Evolutionary conservation across 1,140 invertebrate genomes (phyloP).

Genomic region (Eulimnadia texana): DNA sequence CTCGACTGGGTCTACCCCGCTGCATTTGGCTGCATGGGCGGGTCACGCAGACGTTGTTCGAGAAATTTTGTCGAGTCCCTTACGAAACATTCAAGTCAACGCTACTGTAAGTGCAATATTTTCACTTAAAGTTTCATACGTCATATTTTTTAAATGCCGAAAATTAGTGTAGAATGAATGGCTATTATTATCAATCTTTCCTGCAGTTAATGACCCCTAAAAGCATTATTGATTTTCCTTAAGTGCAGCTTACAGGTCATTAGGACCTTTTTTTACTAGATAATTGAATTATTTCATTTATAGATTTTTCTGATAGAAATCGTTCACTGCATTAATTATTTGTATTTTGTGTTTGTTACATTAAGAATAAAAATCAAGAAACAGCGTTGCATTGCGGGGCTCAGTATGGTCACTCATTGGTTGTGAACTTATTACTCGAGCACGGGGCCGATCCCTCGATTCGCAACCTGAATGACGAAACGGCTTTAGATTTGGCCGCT

Average conservation of each 20-base stretch:
- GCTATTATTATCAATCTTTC: too few species aligned
- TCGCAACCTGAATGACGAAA: conserved; percentile 75
- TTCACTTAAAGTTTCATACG: conserved; percentile 16
- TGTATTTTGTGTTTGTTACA: not conserved
- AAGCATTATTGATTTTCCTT: too few species aligned
- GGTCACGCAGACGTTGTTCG: conserved; percentile 69
- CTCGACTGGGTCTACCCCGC: conserved; percentile 64
- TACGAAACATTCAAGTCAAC: conserved; percentile 62
- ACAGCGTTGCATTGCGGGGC: conserved; percentile 86
- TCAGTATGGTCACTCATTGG: conserved; percentile 82
- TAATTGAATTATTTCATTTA: too few species aligned
- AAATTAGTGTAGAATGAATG: too few species aligned
- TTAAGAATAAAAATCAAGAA: conserved; percentile 80
- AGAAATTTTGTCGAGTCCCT: conserved; percentile 56
- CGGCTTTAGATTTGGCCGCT: conserved; percentile 82
- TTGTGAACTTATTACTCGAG: conserved; percentile 71
- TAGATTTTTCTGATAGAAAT: too few species aligned
- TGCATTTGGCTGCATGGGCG: conserved; percentile 80
- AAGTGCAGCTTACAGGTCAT: too few species aligned
- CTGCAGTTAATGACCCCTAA: too few species aligned
- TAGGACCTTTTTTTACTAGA: too few species aligned
- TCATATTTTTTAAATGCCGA: too few species aligned
- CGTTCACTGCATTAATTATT: not conserved
- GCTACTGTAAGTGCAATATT: conserved; percentile 58
- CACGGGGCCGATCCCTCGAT: conserved; percentile 78